phyloP scores from a whole-genome alignment of 30 jellyfish, hydroid and myxozoan genomes.

The Pelagia noctiluca region DNA sequence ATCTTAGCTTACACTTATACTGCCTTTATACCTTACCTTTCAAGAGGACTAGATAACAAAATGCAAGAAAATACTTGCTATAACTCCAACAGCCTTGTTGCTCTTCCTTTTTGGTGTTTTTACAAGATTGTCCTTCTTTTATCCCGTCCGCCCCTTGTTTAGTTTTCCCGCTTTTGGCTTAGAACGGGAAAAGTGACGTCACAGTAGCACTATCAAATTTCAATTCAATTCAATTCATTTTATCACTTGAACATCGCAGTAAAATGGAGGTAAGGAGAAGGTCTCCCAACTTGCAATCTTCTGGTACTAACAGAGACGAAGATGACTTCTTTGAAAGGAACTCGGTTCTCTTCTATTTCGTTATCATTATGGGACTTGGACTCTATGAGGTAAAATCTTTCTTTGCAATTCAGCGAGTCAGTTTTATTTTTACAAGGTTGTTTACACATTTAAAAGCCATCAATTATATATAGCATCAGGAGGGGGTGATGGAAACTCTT shows the following conservation, averaged over 20 bases:
- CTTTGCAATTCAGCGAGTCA: background rate
- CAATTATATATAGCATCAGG: background rate
- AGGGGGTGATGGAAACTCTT: background rate
- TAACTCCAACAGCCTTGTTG: background rate
- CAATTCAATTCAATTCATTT: background rate
- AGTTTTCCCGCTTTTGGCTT: background rate
- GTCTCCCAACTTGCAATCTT: background rate
- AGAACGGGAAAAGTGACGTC: background rate
- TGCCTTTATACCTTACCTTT: too few relatives aligned
- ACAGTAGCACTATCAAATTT: background rate
- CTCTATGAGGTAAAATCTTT: slow-evolving; percentile 33
- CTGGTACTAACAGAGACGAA: background rate
- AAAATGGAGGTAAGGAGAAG: background rate
- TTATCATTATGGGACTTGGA: slow-evolving; percentile 34
- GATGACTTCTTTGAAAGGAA: slow-evolving; percentile 57
- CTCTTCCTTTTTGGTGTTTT: too few relatives aligned
- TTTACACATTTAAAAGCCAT: background rate
- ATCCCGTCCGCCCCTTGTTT: background rate
- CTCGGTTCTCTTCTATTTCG: slow-evolving; percentile 48
- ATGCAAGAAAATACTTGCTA: background rate
- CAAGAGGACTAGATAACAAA: too few relatives aligned
- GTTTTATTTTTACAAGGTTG: background rate
- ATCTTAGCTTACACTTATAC: too few relatives aligned
- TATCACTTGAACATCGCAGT: background rate
- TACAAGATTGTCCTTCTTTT: background rate